Evolutionary conservation across 2,797 vertebrate genomes (phyloP).

Genomic region (Girardinus metallicus): DNA sequence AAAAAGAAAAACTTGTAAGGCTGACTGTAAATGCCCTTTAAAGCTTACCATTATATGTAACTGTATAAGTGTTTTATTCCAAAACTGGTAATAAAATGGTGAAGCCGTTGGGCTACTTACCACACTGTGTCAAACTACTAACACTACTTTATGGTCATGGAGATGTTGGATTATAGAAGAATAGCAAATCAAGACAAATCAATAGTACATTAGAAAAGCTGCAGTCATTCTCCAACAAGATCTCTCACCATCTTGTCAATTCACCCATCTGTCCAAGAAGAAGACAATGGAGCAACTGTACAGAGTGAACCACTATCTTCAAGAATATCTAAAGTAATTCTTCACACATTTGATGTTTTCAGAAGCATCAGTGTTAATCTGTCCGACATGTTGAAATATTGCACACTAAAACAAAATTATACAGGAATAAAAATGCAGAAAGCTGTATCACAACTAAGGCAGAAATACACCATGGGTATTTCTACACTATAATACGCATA

Average conservation of each 20-base stretch:
- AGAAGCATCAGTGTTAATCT: background rate
- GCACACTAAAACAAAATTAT: background rate
- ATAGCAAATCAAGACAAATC: slow-evolving; percentile 10
- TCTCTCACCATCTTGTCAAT: background rate
- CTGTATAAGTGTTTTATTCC: background rate
- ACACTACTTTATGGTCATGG: background rate
- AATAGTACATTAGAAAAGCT: slow-evolving; percentile 2
- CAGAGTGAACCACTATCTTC: background rate
- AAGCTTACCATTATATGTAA: background rate
- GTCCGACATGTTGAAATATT: background rate
- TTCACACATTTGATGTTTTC: background rate
- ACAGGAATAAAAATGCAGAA: background rate
- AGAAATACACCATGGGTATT: background rate
- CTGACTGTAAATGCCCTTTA: background rate
- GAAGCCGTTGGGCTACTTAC: background rate
- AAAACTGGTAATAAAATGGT: background rate
- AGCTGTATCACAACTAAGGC: background rate
- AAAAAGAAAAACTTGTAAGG: background rate
- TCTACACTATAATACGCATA: background rate
- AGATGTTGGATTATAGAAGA: background rate
- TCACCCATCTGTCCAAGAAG: background rate
- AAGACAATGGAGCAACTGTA: background rate
- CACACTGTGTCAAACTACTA: background rate
- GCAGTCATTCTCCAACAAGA: background rate
- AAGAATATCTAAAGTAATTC: background rate